Evolutionary conservation across 2,888 invertebrate genomes (phyloP).

Genomic region (Dicycla oo): DNA sequence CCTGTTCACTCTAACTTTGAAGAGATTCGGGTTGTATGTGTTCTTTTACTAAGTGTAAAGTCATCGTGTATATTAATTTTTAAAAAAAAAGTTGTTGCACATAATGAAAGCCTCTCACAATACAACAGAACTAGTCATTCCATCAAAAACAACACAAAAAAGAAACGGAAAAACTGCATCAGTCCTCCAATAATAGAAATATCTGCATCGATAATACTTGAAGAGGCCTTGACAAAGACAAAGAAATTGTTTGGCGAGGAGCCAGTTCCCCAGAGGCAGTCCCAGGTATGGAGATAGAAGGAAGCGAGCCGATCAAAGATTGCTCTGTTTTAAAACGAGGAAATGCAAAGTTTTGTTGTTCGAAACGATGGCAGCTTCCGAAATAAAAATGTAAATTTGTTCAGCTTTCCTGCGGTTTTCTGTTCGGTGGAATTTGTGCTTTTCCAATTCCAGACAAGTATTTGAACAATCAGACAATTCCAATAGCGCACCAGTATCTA

Average conservation of each 20-base stretch:
- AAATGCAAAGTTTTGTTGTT: constrained; percentile 83
- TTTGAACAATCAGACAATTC: constrained; percentile 75
- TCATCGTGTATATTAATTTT: too few species aligned
- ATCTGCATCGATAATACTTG: constrained; percentile 82
- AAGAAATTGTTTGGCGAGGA: constrained; percentile 84
- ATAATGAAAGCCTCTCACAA: constrained; percentile 2
- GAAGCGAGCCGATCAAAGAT: constrained; percentile 84
- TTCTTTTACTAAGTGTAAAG: too few species aligned
- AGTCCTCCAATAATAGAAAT: constrained; percentile 80
- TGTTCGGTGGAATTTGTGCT: constrained; percentile 72
- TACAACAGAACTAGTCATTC: constrained; percentile 2
- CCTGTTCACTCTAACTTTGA: too few species aligned
- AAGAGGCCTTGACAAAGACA: constrained; percentile 82
- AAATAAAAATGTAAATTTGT: constrained; percentile 87
- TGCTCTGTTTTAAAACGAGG: constrained; percentile 81
- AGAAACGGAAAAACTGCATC: constrained; percentile 60
- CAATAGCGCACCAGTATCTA: constrained; percentile 65
- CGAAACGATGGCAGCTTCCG: constrained; percentile 78
- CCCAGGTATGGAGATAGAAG: constrained; percentile 75
- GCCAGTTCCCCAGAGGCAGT: constrained; percentile 74
- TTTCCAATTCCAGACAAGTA: constrained; percentile 78
- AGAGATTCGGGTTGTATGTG: too few species aligned
- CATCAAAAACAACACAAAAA: constrained; percentile 48
- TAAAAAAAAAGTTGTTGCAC: background rate
- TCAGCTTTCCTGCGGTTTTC: constrained; percentile 75